Conservation (phyloP, 1,140 invertebrate species). For the Acromyrmex heyeri region DNA sequence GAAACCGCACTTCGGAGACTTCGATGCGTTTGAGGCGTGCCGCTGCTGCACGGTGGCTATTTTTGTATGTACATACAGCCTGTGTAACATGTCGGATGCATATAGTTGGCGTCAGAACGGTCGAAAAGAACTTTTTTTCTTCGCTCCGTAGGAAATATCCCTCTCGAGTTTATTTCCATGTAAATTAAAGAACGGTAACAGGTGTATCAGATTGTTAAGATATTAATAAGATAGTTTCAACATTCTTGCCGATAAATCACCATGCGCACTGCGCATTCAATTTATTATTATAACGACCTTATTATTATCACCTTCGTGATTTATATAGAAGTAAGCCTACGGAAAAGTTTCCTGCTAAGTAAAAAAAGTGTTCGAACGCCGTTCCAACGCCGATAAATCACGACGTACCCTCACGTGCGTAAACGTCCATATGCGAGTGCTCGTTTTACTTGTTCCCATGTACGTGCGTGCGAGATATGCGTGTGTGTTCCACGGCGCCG, state of each 20-base stretch:
- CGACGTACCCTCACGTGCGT: slow-evolving; percentile 50
- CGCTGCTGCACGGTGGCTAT: slow-evolving; percentile 70
- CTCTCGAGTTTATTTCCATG: slow-evolving; percentile 13
- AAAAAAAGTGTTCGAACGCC: background rate
- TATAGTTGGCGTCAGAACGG: slow-evolving; percentile 49
- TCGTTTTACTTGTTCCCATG: slow-evolving; percentile 29
- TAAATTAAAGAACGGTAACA: slow-evolving; percentile 22
- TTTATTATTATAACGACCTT: background rate
- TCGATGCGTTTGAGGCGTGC: slow-evolving; percentile 70
- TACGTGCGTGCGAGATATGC: slow-evolving; percentile 50
- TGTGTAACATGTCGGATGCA: slow-evolving; percentile 77
- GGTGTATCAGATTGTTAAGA: slow-evolving; percentile 21
- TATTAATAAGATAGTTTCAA: background rate
- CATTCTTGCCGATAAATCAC: background rate
- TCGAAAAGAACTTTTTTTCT: background rate
- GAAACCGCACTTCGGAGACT: slow-evolving; percentile 45
- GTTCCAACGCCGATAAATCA: slow-evolving; percentile 53
- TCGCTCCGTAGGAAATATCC: background rate
- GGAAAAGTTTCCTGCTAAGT: background rate
- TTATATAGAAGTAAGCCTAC: slow-evolving; percentile 18
- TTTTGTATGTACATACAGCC: slow-evolving; percentile 75
- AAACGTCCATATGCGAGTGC: slow-evolving; percentile 41
- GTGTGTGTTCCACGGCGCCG: slow-evolving; percentile 65
- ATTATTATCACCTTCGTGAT: slow-evolving; percentile 15
- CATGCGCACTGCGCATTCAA: background rate